A percentile compares a stretch with the other conserved stretches of the same genome.
Conservation (phyloP, 2,113 vertebrate species). For the Ammodytes marinus region DNA sequence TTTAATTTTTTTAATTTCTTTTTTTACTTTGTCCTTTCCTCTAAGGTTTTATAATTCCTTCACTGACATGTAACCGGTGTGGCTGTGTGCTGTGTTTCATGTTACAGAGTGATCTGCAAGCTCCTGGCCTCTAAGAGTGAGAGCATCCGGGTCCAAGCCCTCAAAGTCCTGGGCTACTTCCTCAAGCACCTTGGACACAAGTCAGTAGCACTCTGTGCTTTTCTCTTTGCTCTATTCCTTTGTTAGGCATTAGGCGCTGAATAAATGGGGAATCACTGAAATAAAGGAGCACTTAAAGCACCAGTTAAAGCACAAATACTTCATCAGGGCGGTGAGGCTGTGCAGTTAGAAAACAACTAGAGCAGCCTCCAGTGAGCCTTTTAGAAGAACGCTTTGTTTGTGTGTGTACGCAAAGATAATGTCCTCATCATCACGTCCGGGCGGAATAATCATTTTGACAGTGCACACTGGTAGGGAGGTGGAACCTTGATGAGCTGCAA, state of each 20-base stretch:
- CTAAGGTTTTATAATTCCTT: neutral
- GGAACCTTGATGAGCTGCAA: constrained; percentile 66
- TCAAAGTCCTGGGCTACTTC: constrained; percentile 99
- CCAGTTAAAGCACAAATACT: constrained; percentile 9
- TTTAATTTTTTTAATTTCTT: neutral
- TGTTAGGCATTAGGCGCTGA: neutral
- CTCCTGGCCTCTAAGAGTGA: constrained; percentile 98
- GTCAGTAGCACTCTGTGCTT: constrained; percentile 84
- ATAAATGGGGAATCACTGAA: neutral
- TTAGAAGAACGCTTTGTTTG: constrained; percentile 41
- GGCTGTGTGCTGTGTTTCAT: constrained; percentile 33
- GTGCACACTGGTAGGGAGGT: constrained; percentile 48
- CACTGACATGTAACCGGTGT: neutral
- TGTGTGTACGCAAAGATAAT: constrained; percentile 46
- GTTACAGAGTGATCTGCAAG: constrained; percentile 96
- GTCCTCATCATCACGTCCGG: constrained; percentile 53
- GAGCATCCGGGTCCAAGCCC: constrained; percentile 98
- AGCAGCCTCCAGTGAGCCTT: constrained; percentile 30
- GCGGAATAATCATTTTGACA: constrained; percentile 76
- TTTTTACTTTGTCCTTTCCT: neutral
- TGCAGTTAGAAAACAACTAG: constrained; percentile 38
- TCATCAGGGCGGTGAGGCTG: neutral
- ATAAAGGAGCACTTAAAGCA: neutral
- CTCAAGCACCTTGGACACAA: constrained; percentile 99
- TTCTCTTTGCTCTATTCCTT: neutral